Conservation (phyloP, 2,888 invertebrate genomes). For the Sthenelais limicola region DNA sequence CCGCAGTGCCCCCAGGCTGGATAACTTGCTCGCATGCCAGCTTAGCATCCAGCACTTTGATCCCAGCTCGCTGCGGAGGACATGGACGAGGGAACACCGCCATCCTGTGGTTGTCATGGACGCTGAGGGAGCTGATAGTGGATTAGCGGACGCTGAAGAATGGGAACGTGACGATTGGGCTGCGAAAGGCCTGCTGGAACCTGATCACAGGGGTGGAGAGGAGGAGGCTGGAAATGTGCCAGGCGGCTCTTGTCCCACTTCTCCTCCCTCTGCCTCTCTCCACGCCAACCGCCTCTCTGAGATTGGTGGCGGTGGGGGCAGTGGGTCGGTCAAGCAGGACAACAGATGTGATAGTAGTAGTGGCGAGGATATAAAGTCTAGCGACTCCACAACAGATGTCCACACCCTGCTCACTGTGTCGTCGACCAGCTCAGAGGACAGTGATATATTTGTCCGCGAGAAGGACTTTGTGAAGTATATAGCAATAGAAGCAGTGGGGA, state of each 20-base stretch:
- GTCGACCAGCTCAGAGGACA: constrained; percentile 20
- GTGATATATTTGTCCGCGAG: constrained; percentile 27
- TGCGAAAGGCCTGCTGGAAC: too few species aligned
- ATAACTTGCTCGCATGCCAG: constrained; percentile 15
- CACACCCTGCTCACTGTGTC: too few species aligned
- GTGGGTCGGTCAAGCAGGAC: not conserved
- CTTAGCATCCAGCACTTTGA: constrained; percentile 33
- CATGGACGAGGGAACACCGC: not conserved
- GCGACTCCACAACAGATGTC: too few species aligned
- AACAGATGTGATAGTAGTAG: not conserved
- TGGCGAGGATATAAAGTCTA: too few species aligned
- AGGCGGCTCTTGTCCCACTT: too few species aligned
- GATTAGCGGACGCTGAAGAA: too few species aligned
- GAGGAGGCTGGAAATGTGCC: not conserved
- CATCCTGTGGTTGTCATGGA: not conserved
- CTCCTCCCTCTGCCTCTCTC: not conserved
- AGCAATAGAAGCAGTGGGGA: not conserved
- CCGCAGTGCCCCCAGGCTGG: constrained; percentile 32
- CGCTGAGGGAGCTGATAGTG: not conserved
- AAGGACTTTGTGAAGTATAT: not conserved
- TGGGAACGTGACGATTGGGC: too few species aligned
- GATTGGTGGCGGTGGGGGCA: not conserved
- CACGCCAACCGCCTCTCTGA: not conserved
- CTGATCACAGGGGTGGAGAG: too few species aligned
- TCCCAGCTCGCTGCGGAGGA: not conserved